Evolutionary conservation across 2,888 invertebrate genomes (phyloP), one percentile per base, ranked within the genome.

Genomic region (Dorcus parallelipipedus): DNA sequence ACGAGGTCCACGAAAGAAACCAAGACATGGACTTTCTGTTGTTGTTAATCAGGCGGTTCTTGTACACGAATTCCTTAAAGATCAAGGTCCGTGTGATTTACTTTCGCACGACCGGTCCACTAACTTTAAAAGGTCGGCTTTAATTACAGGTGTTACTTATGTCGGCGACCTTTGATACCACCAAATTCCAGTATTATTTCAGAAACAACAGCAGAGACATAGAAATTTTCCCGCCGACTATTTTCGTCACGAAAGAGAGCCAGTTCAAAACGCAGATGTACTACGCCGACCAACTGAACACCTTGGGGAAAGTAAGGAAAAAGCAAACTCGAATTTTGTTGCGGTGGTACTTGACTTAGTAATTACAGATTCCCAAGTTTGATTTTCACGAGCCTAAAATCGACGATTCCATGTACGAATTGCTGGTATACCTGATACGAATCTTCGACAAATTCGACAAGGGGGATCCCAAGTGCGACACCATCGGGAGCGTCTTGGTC

Each of bases 1-100:
- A 97, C 73, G 97, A 97, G 80, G 91, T 97, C 0, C 95, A 97
- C 70, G 97, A 97, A 77, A 82, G 97, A 41, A 91, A 92, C 67
- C 89, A 93, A 73, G 92, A 96, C 26, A 92, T 95, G 84, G 97
- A 97, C 73, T 95, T 97, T 73, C 79, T 93, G 1, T 76, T 97
- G 20, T 81, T 97, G 9, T 80, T 97, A 8, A 87, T 96, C 0
- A 86, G 91, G 62, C 91, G 89, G 68, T 82, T 95, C 48, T 78
- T 94, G 33, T 79, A 85, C 59, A 85, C 86, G 0, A 87, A 86
- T 72, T 88, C 88, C 0, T 78, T 80, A 0, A 77, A 81, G 58
- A 86, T 87, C 0, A 90, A 88, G 78, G 81, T 84, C 70, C 65
- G 62, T 56, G 3, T 14, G 3, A 20, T 20, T 20, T 3, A 20